Base-by-base conservation (phyloP, 2,113 vertebrate genomes). In the Pseudorectes ferrugineus region DNA sequence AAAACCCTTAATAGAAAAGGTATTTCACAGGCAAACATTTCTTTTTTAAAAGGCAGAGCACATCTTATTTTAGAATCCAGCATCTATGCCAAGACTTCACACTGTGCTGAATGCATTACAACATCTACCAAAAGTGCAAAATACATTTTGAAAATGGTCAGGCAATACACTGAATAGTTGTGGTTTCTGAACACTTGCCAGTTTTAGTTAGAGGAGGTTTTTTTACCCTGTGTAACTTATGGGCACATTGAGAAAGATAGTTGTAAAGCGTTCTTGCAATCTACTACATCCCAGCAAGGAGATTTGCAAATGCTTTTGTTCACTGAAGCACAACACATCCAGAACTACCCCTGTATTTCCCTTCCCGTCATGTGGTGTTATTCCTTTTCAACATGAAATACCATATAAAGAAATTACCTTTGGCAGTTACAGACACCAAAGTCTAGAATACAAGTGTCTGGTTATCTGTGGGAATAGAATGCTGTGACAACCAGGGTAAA, bases 71-170 rank as follows among this genome's bases (percentile, higher is more conserved):
- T 97, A 96, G 95, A 95, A 89, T 24, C 40, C 61, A 81, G 59
- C 35, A 91, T 85, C 84, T 75, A 93, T 55, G 93, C 93, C 96
- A 97, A 95, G 94, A 82, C 93, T 97, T 96, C 94, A 96, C 93
- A 86, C 86, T 95, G 94, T 92, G 89, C 95, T 97, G 96, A 95
- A 96, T 89, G 86, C 91, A 97, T 96, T 97, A 87, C 94, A 96
- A 91, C 85, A 97, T 92, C 73, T 40, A 70, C 93, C 79, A 95
- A 97, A 96, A 97, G 94, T 76, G 94, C 63, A 88, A 96, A 97
- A 97, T 85, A 72, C 84, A 48, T 87, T 96, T 96, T 94, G 67
- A 67, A 92, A 95, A 91, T n/a, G 45, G 58, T 58, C 65, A 86
- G 85, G 81, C 92, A 92, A 94, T 78, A 88, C 59, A 29, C 92